Evolutionary conservation across 2,888 invertebrate genomes (phyloP).

Genomic region (Ommatoiulus sabulosus): DNA sequence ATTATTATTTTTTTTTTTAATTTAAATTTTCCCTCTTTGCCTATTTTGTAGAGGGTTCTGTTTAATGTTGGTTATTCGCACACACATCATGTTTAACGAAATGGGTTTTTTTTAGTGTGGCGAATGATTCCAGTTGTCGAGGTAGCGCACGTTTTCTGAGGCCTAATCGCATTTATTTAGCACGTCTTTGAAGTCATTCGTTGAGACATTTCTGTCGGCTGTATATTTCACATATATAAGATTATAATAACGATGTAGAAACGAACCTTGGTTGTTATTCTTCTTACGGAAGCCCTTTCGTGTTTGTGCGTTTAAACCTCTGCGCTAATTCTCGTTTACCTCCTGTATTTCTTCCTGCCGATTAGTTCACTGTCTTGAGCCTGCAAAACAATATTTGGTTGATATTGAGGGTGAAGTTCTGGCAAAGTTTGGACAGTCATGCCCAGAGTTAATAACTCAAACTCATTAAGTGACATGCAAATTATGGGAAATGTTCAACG

Average conservation of each 20-base stretch:
- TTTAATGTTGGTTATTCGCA: background rate
- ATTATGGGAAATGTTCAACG: no score
- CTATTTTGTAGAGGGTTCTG: conserved; percentile 4
- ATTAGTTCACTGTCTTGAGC: background rate
- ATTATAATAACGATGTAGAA: conserved; percentile 30
- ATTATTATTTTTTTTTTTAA: background rate
- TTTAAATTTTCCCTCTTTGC: background rate
- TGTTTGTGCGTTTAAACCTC: background rate
- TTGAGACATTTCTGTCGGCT: conserved; percentile 35
- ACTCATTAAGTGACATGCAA: no score
- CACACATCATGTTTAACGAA: background rate
- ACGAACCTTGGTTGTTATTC: conserved; percentile 40
- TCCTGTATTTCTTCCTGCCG: background rate
- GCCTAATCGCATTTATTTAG: conserved; percentile 43
- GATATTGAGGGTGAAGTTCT: background rate
- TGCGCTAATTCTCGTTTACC: background rate
- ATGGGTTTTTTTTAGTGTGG: background rate
- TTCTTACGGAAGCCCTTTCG: conserved; percentile 17
- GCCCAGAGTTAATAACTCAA: background rate
- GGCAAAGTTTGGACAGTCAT: background rate
- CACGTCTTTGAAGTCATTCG: conserved; percentile 36
- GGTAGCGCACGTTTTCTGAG: conserved; percentile 24
- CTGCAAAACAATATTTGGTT: background rate
- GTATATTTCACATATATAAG: conserved; percentile 40
- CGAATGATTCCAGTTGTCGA: conserved; percentile 36